A percentile compares a stretch with the other conserved stretches of the same genome.
Evolutionary conservation across 2,113 vertebrate species (phyloP).

Genomic region (Chlamydotis undulata): DNA sequence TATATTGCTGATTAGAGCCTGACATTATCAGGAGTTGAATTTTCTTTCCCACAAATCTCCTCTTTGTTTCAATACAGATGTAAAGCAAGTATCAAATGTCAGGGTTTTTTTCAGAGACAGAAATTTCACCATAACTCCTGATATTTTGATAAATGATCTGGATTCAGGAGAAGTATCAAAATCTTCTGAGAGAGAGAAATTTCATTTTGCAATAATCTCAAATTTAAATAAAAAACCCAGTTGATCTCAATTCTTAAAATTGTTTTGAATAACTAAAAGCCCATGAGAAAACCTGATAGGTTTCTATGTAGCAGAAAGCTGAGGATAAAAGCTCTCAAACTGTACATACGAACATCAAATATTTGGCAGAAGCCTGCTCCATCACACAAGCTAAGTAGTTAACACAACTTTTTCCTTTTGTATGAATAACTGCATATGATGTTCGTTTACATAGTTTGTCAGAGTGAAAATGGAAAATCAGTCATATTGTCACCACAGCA

Average conservation of each 20-base stretch:
- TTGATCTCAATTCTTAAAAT: neutral
- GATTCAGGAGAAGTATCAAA: neutral
- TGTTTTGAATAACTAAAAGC: neutral
- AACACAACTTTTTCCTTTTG: neutral
- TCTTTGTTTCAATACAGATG: neutral
- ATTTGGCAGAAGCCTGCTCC: neutral
- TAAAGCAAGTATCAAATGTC: neutral
- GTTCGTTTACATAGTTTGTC: neutral
- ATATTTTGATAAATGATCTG: neutral
- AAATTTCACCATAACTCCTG: neutral
- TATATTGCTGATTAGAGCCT: neutral
- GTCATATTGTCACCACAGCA: neutral
- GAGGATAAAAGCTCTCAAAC: neutral
- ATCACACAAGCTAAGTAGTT: neutral
- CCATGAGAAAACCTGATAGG: neutral
- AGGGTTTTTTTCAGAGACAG: neutral
- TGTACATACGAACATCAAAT: neutral
- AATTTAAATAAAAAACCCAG: neutral
- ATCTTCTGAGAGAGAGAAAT: neutral
- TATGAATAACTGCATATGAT: neutral
- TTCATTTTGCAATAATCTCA: neutral
- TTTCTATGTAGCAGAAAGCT: neutral
- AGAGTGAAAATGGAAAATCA: neutral
- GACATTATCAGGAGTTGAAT: neutral
- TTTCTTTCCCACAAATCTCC: neutral